Base-by-base conservation (phyloP, 1,140 invertebrate genomes). In the Diachasmimorpha longicaudata region DNA sequence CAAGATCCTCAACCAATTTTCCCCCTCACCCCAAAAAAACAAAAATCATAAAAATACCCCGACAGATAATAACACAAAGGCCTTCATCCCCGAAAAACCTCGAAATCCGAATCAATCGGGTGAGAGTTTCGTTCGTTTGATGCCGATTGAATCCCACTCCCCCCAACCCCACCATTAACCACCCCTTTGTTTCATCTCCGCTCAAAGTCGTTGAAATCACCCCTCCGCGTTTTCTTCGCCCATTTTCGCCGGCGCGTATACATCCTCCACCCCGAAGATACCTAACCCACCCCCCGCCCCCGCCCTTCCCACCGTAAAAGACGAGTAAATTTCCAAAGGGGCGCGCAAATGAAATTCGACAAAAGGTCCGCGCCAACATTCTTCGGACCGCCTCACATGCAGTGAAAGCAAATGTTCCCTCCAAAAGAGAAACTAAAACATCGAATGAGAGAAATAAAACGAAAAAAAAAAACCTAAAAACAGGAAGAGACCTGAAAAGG, bases 311-410 rank as follows among this genome's bases (percentile, higher is more conserved):
- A n/a, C n/a, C n/a, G n/a, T n/a, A 31, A 10, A 14, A n/a, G 19
- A 6, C 25, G 21, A 48, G 46, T 9, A 48, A 48, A 48, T 48
- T 11, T 14, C 11, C 46, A 48, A 48, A 48, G 19, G 8, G 16
- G 5, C n/a, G n/a, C n/a, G 39, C 39, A 73, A 73, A 73, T 73
- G 72, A 66, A 73, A 73, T 73, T 58, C 55, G 58, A 73, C 58
- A 73, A 44, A 73, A 73, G 39, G 72, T 23, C 55, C 10, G 16
- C 13, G 48, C 58, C 23, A 63, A 63, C 58, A 19, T 23, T 25
- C 23, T 58, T 37, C 11, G 46, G 25, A 31, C 31, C 2, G 31
- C 31, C 16, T 19, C 42, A 6, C 39, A 13, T 31, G 31, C 31
- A 42, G 39, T 42, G 39, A 42, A 42, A 42, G 39, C 39, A 31